Evolutionary conservation across 2,888 invertebrate species (phyloP).

Genomic region (Anarsia innoxiella): DNA sequence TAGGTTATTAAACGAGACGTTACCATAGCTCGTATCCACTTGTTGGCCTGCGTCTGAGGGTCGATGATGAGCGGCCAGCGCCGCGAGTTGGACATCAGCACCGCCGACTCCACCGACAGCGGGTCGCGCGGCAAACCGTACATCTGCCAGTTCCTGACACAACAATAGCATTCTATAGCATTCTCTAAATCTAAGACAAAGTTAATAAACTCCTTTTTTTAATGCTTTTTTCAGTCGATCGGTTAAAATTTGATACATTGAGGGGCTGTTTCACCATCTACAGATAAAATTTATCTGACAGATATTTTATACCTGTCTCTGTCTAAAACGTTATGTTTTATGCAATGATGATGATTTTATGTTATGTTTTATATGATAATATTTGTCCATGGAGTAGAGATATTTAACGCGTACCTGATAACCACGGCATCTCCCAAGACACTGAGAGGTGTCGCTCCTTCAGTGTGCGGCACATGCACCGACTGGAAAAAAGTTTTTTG

Average conservation of each 20-base stretch:
- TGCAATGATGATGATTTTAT: no score
- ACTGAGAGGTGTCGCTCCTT: constrained; percentile 78
- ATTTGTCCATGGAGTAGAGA: no score
- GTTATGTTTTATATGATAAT: no score
- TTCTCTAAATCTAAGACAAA: neutral
- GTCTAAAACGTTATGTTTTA: no score
- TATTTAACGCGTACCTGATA: constrained; percentile 78
- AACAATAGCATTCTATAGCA: no score
- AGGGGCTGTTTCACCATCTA: no score
- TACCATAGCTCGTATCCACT: constrained; percentile 94
- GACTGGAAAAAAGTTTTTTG: no score
- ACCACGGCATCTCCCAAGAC: constrained; percentile 84
- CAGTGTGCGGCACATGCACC: constrained; percentile 78
- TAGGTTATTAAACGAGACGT: no score
- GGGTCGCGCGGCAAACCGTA: constrained; percentile 89
- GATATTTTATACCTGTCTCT: no score
- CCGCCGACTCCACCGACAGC: constrained; percentile 91
- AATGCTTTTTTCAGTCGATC: no score
- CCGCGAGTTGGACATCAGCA: constrained; percentile 86
- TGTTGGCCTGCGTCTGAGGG: constrained; percentile 94
- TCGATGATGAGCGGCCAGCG: constrained; percentile 95
- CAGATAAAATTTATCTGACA: no score
- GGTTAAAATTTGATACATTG: no score
- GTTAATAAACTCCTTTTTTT: neutral
- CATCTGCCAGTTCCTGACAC: constrained; percentile 82